phyloP scores from a whole-genome alignment of 1,140 invertebrate species.

The Pseudachorutes palmiensis region DNA sequence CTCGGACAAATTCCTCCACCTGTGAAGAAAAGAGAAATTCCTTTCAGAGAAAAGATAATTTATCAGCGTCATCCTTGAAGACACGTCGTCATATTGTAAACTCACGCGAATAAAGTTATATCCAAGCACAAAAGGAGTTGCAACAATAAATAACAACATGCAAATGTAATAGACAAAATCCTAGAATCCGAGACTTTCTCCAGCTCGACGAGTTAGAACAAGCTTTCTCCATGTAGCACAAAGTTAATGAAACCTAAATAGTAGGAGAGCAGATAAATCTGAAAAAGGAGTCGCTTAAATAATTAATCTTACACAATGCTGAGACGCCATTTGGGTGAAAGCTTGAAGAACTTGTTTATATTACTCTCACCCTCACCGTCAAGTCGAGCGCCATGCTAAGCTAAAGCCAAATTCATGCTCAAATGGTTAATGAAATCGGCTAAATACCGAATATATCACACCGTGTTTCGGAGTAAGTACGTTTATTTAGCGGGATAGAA shows the following conservation, averaged over 20 bases:
- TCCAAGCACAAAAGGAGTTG: not conserved
- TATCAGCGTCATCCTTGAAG: not conserved
- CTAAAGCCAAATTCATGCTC: not conserved
- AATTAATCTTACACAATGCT: not conserved
- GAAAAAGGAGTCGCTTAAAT: too few relatives aligned
- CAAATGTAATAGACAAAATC: not conserved
- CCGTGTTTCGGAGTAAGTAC: too few relatives aligned
- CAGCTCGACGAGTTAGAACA: too few relatives aligned
- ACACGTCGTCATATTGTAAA: not conserved
- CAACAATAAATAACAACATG: not conserved
- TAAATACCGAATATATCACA: too few relatives aligned
- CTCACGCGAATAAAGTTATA: not conserved
- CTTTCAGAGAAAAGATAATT: not conserved
- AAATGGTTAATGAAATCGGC: not conserved
- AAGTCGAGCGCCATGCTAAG: too few relatives aligned
- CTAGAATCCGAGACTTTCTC: not conserved
- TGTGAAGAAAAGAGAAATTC: constrained; percentile 16
- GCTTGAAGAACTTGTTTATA: not conserved
- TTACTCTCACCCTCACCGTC: too few relatives aligned
- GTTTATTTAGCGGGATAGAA: too few relatives aligned
- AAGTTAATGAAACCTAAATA: too few relatives aligned
- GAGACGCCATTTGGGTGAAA: not conserved
- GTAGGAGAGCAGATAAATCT: too few relatives aligned
- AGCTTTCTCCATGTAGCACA: too few relatives aligned
- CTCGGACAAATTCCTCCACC: constrained; percentile 33